Percentiles rank a stretch among this genome's conserved stretches.
These are phyloP conservation scores for Toxostoma redivivum DNA, from an alignment of 2,113 vertebrate species.

Conservation along the genomic window DNA sequence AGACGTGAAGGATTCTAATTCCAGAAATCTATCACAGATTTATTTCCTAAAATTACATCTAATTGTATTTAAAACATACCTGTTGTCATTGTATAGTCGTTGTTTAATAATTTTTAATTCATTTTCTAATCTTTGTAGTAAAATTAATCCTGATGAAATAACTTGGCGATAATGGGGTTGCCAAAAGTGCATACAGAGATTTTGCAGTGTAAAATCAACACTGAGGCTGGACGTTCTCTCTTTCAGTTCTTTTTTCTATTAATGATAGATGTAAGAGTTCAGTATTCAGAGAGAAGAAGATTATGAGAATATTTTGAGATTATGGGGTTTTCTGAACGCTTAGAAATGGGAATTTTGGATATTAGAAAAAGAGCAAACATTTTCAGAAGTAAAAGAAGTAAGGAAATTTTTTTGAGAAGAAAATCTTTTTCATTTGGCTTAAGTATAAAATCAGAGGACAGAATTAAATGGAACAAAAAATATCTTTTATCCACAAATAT, in stretches of 20 bases:
- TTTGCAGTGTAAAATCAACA: not conserved
- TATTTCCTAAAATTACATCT: not conserved
- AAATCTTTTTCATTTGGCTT: not conserved
- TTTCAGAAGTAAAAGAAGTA: not conserved
- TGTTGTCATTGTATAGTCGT: not conserved
- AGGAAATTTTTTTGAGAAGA: not conserved
- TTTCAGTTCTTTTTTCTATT: not conserved
- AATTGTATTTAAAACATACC: not conserved
- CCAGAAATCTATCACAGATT: not conserved
- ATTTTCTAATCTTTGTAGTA: not conserved
- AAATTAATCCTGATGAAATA: not conserved
- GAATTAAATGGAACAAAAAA: not conserved
- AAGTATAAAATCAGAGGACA: not conserved
- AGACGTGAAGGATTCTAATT: not conserved
- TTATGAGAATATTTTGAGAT: no score
- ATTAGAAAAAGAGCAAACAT: not conserved
- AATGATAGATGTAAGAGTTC: not conserved
- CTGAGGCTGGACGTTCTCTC: not conserved
- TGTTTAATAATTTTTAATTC: not conserved
- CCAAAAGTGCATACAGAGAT: not conserved
- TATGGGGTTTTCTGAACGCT: not conserved
- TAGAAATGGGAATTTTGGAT: not conserved
- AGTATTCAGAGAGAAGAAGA: not conserved
- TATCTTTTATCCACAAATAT: not conserved
- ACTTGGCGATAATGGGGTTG: not conserved